A percentile compares a stretch with the other conserved stretches of the same genome.
Evolutionary conservation across 2,113 vertebrate genomes (phyloP).

Genomic region (Sinocyclocheilus anophthalmus): DNA sequence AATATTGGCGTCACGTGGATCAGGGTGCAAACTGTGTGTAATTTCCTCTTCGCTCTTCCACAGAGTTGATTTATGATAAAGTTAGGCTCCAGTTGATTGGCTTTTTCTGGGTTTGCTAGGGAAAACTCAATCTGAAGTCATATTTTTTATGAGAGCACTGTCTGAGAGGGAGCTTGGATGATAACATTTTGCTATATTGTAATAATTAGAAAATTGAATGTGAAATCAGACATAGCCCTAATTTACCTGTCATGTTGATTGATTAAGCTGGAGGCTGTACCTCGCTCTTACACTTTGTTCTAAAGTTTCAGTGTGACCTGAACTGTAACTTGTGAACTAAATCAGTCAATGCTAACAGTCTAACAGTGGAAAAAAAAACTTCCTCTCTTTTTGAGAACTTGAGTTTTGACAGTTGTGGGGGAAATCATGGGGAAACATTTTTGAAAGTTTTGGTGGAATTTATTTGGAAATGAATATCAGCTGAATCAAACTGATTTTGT

Average conservation of each 20-base stretch:
- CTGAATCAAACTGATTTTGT: neutral
- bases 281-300: neutral
- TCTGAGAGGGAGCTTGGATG: slow-evolving; percentile 40
- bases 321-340: neutral
- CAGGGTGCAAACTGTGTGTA: slow-evolving; percentile 24
- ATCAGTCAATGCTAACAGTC: neutral
- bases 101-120: slow-evolving; percentile 56
- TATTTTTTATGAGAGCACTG: slow-evolving; percentile 52
- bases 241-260: slow-evolving; percentile 50
- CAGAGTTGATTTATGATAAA: slow-evolving; percentile 57
- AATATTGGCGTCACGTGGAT: neutral
- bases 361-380: neutral
- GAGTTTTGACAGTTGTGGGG: neutral
- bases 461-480: neutral
- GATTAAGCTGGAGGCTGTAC: slow-evolving; percentile 25
- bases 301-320: neutral
- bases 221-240: slow-evolving; percentile 41
- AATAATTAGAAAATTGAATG: slow-evolving; percentile 43
- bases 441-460: neutral
- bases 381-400: neutral
- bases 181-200: slow-evolving; percentile 54
- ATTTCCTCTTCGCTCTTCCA: slow-evolving; percentile 16
- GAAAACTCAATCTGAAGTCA: slow-evolving; percentile 50
- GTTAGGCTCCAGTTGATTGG: slow-evolving; percentile 61
- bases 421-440: neutral